Base-by-base conservation (phyloP, 2,113 vertebrate species). In the Calonectris borealis region DNA sequence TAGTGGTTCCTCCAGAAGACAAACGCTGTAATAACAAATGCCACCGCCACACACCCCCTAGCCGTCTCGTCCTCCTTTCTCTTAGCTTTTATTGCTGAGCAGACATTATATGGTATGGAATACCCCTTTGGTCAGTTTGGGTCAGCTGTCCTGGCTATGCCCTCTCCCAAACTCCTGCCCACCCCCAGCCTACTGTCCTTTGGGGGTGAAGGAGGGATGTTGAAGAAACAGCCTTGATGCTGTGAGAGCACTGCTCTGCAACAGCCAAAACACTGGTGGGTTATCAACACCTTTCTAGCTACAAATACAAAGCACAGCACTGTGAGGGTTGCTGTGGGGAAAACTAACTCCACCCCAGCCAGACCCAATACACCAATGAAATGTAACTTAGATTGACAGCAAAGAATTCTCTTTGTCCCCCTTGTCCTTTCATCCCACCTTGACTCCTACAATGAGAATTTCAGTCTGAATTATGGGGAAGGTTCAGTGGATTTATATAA, bases 141-240 rank as follows among this genome's bases (percentile, higher is more conserved):
- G 19, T 60, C 25, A 77, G 10, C 31, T 20, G 8, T 31, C 36
- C 19, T 17, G 16, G 16, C 25, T 44, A 6, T 31, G 13, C 34
- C 8, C 8, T 11, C 14, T 38, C n/a, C 16, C 8, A 73, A 52
- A 10, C 0, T 38, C 49, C 55, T 73, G 40, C 9, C 11, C 22
- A 57, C 17, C 3, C 2, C 21, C 32, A 46, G 3, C 4, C 0
- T 57, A 16, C 46, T 36, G 21, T 15, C 3, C 10, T 52, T 22
- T 40, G 16, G 16, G 3, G 1, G 25, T 22, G 24, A 13, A 7
- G 40, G 6, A 14, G 22, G 3, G 15, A 20, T 36, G 5, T 13
- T 83, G 76, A 29, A 64, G 38, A 64, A 21, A n/a, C 15, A 78
- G 25, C 12, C 13, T 46, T 57, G 32, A 44, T 51, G 14, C 11